Percentiles rank a stretch among this genome's conserved stretches.
Conservation (phyloP, 2,797 vertebrate species). For the Acipenser transmontanus region DNA sequence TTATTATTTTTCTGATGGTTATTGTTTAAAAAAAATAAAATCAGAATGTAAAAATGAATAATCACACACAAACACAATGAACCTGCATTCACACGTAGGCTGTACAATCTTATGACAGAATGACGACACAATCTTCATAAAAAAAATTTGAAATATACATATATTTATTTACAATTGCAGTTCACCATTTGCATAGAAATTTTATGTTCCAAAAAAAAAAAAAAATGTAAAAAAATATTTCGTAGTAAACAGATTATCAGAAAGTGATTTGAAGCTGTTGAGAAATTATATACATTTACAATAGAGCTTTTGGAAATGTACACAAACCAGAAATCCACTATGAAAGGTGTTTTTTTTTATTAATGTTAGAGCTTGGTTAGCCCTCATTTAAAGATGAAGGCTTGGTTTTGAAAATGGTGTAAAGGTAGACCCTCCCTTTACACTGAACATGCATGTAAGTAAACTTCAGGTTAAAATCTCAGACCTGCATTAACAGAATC, state of each 20-base stretch:
- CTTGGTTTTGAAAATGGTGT: too few relatives aligned
- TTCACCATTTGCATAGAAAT: conserved; percentile 52
- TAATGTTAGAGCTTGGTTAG: too few relatives aligned
- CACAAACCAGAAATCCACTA: too few relatives aligned
- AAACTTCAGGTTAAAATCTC: too few relatives aligned
- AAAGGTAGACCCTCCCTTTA: too few relatives aligned
- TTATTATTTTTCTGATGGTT: too few relatives aligned
- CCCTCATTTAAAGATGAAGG: too few relatives aligned
- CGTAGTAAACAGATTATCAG: conserved; percentile 53
- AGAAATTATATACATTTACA: background rate
- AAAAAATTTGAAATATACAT: conserved; percentile 38
- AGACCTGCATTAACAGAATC: too few relatives aligned
- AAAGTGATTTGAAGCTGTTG: conserved; percentile 35
- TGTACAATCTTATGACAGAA: conserved; percentile 5
- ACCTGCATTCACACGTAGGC: conserved; percentile 31
- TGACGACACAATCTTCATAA: conserved; percentile 15
- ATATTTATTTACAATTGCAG: conserved; percentile 52
- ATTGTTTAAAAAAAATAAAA: background rate
- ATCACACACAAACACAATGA: conserved; percentile 12
- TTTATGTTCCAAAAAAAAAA: conserved; percentile 37
- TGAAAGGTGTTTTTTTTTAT: too few relatives aligned
- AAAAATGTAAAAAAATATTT: conserved; percentile 42
- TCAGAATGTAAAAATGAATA: background rate
- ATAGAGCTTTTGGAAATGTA: background rate
- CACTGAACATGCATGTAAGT: too few relatives aligned